Evolutionary conservation across 2,888 invertebrate species (phyloP).

Genomic region (Ditula angustiorana): DNA sequence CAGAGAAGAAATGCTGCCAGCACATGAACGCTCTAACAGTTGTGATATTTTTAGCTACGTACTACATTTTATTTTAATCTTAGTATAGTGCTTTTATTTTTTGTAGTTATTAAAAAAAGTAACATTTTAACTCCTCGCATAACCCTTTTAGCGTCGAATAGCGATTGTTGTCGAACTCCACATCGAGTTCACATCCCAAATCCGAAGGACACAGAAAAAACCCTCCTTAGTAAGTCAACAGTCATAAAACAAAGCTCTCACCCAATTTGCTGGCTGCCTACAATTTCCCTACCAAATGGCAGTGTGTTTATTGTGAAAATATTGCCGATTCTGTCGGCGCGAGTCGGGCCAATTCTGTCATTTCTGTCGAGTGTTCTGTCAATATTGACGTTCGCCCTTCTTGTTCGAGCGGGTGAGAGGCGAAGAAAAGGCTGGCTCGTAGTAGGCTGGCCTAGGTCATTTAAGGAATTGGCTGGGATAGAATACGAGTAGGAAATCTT

Average conservation of each 20-base stretch:
- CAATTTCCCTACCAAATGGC: conserved; percentile 45
- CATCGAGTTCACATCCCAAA: conserved; percentile 1
- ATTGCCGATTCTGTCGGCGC: conserved; percentile 38
- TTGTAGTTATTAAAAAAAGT: too few species aligned
- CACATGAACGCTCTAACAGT: too few species aligned
- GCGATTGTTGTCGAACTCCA: not conserved
- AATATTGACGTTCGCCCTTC: conserved; percentile 42
- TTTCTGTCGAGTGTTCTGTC: conserved; percentile 43
- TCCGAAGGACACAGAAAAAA: conserved; percentile 25
- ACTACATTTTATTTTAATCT: too few species aligned
- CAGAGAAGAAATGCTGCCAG: too few species aligned
- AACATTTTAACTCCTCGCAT: too few species aligned
- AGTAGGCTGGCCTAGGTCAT: not conserved
- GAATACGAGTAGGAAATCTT: too few species aligned
- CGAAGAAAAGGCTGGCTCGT: not conserved
- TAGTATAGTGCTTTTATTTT: too few species aligned
- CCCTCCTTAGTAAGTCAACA: conserved; percentile 37
- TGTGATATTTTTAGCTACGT: too few species aligned
- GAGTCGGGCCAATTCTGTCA: conserved; percentile 37
- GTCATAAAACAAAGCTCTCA: conserved; percentile 37
- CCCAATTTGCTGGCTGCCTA: conserved; percentile 35
- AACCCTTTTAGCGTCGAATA: not conserved
- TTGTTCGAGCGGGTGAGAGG: not conserved
- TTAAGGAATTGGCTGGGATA: not conserved
- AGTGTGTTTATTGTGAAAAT: conserved; percentile 45